Evolutionary conservation across 2,888 invertebrate genomes (phyloP).

Genomic region (Parochlus steinenii): DNA sequence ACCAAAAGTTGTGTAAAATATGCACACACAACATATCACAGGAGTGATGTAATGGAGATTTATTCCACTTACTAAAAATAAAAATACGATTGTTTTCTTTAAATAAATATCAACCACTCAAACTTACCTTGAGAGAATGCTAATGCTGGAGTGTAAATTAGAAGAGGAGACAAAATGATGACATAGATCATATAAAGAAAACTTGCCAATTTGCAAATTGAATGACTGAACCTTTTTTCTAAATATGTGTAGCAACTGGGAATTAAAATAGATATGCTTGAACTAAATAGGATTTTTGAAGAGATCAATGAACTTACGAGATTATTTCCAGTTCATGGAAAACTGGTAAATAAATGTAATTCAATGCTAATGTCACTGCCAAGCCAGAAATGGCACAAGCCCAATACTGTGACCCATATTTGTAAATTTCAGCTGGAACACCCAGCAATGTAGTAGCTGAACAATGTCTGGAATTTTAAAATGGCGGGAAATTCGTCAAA

Average conservation of each 20-base stretch:
- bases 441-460: conserved; percentile 16
- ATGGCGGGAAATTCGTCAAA: too few relatives aligned
- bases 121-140: conserved; percentile 33
- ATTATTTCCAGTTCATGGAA: conserved; percentile 33
- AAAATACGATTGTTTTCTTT: too few relatives aligned
- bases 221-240: conserved; percentile 22
- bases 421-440: conserved; percentile 34
- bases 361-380: conserved; percentile 17
- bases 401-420: conserved; percentile 32
- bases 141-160: conserved; percentile 30
- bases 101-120: too few relatives aligned
- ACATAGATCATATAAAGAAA: conserved; percentile 21
- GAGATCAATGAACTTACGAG: too few relatives aligned
- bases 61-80: conserved; percentile 38
- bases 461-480: conserved; percentile 7
- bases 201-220: conserved; percentile 20
- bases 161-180: conserved; percentile 24
- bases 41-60: conserved; percentile 40
- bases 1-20: conserved; percentile 57
- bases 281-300: too few relatives aligned
- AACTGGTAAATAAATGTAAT: conserved; percentile 31
- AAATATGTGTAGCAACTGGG: conserved; percentile 28
- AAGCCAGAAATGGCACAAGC: conserved; percentile 27
- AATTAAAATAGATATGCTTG: not conserved
- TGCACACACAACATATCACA: conserved; percentile 50